A percentile compares a stretch with the other conserved stretches of the same genome.
Evolutionary conservation across 1,140 invertebrate species (phyloP).

Genomic region (Tetramorium alpestre): DNA sequence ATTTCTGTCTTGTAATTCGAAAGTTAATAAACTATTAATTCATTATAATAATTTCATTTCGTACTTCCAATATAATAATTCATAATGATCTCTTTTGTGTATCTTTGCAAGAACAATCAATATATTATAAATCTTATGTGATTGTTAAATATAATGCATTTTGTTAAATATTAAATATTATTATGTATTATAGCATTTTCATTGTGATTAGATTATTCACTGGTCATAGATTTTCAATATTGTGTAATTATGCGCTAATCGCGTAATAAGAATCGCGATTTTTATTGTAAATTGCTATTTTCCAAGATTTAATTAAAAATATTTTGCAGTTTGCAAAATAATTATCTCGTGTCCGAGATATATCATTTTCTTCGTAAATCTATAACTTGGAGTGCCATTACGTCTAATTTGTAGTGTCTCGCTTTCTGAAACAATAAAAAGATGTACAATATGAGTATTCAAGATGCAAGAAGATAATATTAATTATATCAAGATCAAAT

Average conservation of each 20-base stretch:
- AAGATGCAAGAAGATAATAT: not conserved
- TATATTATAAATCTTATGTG: constrained; percentile 16
- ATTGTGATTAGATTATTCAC: not conserved
- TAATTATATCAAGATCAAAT: constrained; percentile 23
- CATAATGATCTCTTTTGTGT: not conserved
- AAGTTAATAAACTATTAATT: constrained; percentile 5
- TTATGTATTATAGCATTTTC: constrained; percentile 32
- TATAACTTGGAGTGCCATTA: constrained; percentile 88
- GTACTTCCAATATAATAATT: not conserved
- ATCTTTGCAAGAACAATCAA: constrained; percentile 8
- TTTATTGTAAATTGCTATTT: constrained; percentile 22
- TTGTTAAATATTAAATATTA: constrained; percentile 44
- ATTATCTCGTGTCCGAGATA: constrained; percentile 47
- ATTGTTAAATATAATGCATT: not conserved
- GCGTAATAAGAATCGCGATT: not conserved
- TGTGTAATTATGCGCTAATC: constrained; percentile 1
- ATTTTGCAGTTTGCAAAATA: constrained; percentile 16
- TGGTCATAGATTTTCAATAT: constrained; percentile 19
- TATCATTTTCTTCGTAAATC: constrained; percentile 89
- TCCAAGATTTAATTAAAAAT: constrained; percentile 26
- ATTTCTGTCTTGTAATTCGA: not conserved
- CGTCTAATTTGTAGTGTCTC: constrained; percentile 89
- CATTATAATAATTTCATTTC: not conserved
- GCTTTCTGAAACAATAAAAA: constrained; percentile 87
- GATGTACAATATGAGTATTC: constrained; percentile 13